Evolutionary conservation across 2,888 invertebrate species (phyloP), one percentile per base, ranked within the genome.

Genomic region (Rambutsinella grinnellia): DNA sequence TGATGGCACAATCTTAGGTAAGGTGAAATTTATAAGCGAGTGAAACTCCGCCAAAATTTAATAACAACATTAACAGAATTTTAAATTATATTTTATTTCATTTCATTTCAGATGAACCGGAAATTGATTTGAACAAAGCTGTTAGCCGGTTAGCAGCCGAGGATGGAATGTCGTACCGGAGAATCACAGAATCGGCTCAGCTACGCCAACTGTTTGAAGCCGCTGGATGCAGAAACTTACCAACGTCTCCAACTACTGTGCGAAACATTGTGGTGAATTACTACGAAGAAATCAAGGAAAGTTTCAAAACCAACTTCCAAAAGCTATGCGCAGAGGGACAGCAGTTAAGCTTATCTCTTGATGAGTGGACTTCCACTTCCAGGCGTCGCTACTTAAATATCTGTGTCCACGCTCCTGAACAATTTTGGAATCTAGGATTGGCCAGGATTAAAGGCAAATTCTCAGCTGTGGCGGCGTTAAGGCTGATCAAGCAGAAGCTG

Each of bases 321-420:
- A 36, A 36, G 13, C 5, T 36, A 36, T 8, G 13, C 5, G 36
- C 5, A 8, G 5, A 5, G 5, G 36, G 36, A 8, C 36, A 36
- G 13, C 36, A 67, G 21, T 57, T 67, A 21, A 49, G 27, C 24
- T 10, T 57, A 15, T 26, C 67, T 2, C 3, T 58, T 2, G 67
- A 67, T 21, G 67, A 67, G 23, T 67, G 58, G 67, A 58, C 67
- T 2, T 67, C 67, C 3, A 51, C 27, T 5, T 46, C 46, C 2
- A 56, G 47, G 5, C 23, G 47, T 17, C 27, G 66, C 15, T 66
- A 56, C 17, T 24, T 21, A 6, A 67, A 67, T 49, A 46, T 67
- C 10, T 58, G 19, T 15, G 1, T 63, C 2, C 51, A 63, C 47
- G 17, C 44, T 13, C 23, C 28, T 21, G 2, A 49, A 10, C 8